These are phyloP conservation scores for Vultur gryphus DNA, from an alignment of 2,797 vertebrate genomes.

Conservation along the genomic window DNA sequence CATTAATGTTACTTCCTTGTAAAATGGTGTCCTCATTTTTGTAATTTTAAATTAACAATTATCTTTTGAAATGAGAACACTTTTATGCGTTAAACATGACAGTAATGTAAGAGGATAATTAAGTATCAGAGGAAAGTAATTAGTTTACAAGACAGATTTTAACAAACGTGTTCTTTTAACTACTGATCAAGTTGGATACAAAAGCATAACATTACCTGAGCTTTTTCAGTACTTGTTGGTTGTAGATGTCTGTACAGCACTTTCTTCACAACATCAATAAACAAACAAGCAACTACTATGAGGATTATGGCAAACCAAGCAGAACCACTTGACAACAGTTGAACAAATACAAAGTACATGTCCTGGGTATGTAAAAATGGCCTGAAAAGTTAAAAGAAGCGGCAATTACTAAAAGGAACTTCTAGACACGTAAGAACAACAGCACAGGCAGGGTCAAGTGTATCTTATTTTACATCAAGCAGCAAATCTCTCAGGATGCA, in stretches of 20 bases:
- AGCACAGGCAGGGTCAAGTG: neutral
- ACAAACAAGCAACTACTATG: slow-evolving; percentile 89
- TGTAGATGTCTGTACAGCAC: slow-evolving; percentile 89
- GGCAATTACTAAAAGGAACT: neutral
- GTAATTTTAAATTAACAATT: neutral
- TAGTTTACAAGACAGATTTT: neutral
- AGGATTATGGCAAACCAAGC: slow-evolving; percentile 97
- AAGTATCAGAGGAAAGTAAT: neutral
- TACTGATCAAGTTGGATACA: neutral
- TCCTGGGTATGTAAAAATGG: slow-evolving; percentile 96
- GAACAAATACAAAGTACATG: slow-evolving; percentile 97
- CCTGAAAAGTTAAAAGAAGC: slow-evolving; percentile 75
- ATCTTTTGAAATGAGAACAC: neutral
- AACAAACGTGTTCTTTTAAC: neutral
- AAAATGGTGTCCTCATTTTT: neutral
- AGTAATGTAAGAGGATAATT: neutral
- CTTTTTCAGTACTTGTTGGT: slow-evolving; percentile 94
- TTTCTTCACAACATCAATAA: slow-evolving; percentile 94
- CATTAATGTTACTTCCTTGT: neutral
- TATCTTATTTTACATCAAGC: neutral
- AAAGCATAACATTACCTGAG: slow-evolving; percentile 83
- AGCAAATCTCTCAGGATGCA: neutral
- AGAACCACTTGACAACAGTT: slow-evolving; percentile 93
- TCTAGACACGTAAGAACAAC: neutral
- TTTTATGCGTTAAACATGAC: neutral